Percentiles rank a stretch among this genome's conserved stretches.
phyloP scores from a whole-genome alignment of 2,113 vertebrate species.

The Apteryx owenii region DNA sequence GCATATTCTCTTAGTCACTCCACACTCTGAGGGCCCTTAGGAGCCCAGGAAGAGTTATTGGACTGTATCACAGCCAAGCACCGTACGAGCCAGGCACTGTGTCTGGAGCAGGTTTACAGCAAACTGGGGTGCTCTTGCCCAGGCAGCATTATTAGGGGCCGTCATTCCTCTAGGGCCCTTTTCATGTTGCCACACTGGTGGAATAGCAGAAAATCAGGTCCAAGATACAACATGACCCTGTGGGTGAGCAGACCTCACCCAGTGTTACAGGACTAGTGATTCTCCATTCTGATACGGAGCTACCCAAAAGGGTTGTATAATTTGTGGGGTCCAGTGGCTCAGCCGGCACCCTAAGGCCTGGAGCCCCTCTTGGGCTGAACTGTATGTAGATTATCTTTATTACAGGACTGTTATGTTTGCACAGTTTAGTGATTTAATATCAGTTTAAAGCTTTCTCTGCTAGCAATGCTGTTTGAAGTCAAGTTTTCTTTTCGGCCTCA shows the following conservation, averaged over 20 bases:
- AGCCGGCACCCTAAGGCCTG: neutral
- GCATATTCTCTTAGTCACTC: neutral
- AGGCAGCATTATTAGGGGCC: neutral
- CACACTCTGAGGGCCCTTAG: neutral
- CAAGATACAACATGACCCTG: neutral
- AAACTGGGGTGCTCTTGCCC: neutral
- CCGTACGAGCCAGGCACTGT: fast-evolving
- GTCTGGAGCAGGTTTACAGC: neutral
- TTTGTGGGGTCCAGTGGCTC: neutral
- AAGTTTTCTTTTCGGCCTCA: conserved; percentile 24
- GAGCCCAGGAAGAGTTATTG: neutral
- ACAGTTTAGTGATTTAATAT: conserved; percentile 55
- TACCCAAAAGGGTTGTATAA: neutral
- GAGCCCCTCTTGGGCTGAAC: conserved; percentile 16
- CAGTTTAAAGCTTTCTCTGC: conserved; percentile 61
- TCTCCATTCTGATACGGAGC: neutral
- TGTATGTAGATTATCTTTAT: conserved; percentile 64
- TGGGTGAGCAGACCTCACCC: fast-evolving
- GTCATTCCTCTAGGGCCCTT: neutral
- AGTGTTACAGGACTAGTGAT: neutral
- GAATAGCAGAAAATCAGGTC: neutral
- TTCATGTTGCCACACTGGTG: neutral
- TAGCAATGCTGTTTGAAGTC: conserved; percentile 65
- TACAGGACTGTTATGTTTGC: conserved; percentile 66
- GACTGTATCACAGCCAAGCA: neutral